phyloP scores from a whole-genome alignment of 2,113 vertebrate genomes.

The Lamprotornis superbus region DNA sequence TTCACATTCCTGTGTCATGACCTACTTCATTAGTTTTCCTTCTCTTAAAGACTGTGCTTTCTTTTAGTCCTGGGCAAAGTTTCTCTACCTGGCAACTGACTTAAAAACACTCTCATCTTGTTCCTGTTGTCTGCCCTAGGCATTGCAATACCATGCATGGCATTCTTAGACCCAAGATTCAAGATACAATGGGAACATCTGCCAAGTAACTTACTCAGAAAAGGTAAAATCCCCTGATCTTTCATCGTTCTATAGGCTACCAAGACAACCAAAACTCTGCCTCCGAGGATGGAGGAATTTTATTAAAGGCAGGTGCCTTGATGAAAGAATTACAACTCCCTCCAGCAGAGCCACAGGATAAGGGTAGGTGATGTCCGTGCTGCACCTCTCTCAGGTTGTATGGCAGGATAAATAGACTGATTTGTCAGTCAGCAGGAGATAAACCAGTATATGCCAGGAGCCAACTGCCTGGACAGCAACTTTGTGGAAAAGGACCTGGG shows the following conservation, averaged over 20 bases:
- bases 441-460: neutral
- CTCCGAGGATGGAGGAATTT: neutral
- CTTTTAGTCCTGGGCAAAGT: neutral
- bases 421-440: neutral
- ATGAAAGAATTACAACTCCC: neutral
- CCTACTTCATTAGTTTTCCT: neutral
- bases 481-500: neutral
- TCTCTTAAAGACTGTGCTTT: neutral
- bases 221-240: neutral
- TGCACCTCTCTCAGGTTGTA: neutral
- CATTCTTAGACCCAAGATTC: neutral
- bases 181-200: neutral
- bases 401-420: neutral
- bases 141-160: neutral
- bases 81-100: neutral
- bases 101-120: neutral
- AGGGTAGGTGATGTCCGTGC: neutral
- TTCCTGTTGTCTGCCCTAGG: neutral
- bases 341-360: neutral
- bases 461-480: neutral
- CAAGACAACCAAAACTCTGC: neutral
- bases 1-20: neutral
- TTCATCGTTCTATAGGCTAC: neutral
- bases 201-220: neutral
- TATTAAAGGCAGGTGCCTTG: neutral